phyloP scores from a whole-genome alignment of 2,888 invertebrate genomes.

The Heliconius ismenius region DNA sequence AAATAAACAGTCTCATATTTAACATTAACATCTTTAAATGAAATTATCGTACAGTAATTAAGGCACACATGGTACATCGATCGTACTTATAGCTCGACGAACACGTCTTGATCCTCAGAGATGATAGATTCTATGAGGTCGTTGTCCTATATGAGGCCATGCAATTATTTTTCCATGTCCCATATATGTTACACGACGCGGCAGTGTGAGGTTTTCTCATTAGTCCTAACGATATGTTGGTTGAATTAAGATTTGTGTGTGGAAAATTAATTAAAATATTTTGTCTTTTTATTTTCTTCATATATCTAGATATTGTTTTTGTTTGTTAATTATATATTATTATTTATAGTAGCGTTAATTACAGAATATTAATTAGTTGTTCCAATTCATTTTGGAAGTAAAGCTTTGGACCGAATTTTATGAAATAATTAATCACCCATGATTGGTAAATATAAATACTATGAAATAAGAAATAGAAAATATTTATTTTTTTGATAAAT shows the following conservation, averaged over 20 bases:
- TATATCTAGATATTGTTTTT: neutral
- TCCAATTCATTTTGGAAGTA: neutral
- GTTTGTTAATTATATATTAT: neutral
- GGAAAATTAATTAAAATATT: neutral
- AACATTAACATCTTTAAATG: neutral
- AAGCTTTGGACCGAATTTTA: neutral
- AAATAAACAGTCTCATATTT: too few species aligned
- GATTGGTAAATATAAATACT: too few species aligned
- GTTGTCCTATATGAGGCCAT: slow-evolving; percentile 4
- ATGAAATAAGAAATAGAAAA: too few species aligned
- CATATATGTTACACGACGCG: neutral
- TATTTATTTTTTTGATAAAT: too few species aligned
- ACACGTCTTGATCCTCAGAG: slow-evolving; percentile 15
- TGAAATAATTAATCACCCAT: too few species aligned
- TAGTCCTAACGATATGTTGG: neutral
- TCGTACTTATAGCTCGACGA: neutral
- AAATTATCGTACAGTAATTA: neutral
- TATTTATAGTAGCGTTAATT: neutral
- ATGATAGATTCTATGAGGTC: slow-evolving; percentile 5
- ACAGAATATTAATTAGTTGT: too few species aligned
- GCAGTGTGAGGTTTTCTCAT: slow-evolving; percentile 13
- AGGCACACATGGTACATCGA: neutral
- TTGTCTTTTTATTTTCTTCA: neutral
- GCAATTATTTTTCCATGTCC: slow-evolving; percentile 13
- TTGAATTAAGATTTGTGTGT: neutral